Evolutionary conservation across 2,113 vertebrate genomes (phyloP).

Genomic region (Oncorhynchus tshawytscha): DNA sequence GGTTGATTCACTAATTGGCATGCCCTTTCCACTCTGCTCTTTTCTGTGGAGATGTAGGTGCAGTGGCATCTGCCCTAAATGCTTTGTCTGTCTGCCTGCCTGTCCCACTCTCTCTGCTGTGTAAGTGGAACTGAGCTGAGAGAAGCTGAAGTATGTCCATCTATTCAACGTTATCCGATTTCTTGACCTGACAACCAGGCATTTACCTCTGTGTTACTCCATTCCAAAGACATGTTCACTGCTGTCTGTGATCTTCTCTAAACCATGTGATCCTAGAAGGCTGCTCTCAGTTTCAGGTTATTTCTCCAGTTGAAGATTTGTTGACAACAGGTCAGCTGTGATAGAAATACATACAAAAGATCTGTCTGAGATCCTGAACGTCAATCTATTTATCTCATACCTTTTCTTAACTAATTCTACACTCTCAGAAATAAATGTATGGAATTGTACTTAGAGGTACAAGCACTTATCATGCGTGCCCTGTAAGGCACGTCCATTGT

Average conservation of each 20-base stretch:
- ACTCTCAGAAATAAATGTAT: too few relatives aligned
- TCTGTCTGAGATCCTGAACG: too few relatives aligned
- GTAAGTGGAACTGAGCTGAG: constrained; percentile 3
- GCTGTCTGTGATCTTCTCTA: not conserved
- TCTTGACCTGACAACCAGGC: too few relatives aligned
- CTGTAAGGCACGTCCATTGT: too few relatives aligned
- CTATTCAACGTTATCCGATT: not conserved
- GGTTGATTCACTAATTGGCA: not conserved
- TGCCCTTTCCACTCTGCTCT: not conserved
- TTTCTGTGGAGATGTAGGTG: not conserved
- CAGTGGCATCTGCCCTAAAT: not conserved
- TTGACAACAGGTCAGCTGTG: too few relatives aligned
- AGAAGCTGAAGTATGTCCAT: not conserved
- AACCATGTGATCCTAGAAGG: not conserved
- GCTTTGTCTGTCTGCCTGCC: not conserved
- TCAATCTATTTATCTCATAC: too few relatives aligned
- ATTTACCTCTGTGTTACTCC: not conserved
- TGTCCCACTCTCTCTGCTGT: constrained; percentile 2
- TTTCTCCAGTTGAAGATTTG: not conserved
- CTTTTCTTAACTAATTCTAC: too few relatives aligned
- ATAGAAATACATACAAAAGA: too few relatives aligned
- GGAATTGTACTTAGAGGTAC: too few relatives aligned
- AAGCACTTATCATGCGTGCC: too few relatives aligned
- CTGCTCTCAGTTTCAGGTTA: not conserved
- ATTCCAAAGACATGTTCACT: not conserved